Base-by-base conservation (phyloP, 2,797 vertebrate species). In the Cyclopterus lumpus region DNA sequence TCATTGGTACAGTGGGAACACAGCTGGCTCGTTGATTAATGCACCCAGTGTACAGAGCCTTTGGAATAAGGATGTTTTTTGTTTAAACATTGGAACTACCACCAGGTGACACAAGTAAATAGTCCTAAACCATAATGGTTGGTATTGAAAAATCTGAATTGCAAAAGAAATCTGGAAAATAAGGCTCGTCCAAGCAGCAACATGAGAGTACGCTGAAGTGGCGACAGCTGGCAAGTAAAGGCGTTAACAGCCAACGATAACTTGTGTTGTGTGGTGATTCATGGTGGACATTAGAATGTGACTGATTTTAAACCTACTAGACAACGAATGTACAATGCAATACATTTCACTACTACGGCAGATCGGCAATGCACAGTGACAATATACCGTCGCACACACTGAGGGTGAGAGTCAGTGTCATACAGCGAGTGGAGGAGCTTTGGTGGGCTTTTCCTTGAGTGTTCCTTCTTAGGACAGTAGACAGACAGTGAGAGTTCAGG, bases 401-500 rank as follows among this genome's bases (percentile, higher is more conserved):
- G 62, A 67, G 44, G n/a, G 18, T 72, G 38, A 42, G 11, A 67
- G 34, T 1, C 38, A 4, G 76, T 22, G 71, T 53, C 28, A 1
- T 36, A 57, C 63, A 72, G 64, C 60, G 57, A 55, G 53, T 60
- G 77, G 59, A 55, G 69, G 72, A 82, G 61, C 88, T 91, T 90
- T 90, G 90, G 86, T 87, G 75, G 76, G 76, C 57, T 72, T 79
- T 76, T 84, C 88, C 79, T 85, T 75, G 81, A 84, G 86, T 76
- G 63, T 54, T 61, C 53, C 66, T 32, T 68, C 7, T 51, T 46
- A 48, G n/a, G 68, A 54, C 15, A 40, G 51, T 75, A 15, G 28
- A 65, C 15, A 3, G 61, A 72, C 0, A 4, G 48, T 6, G 48
- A 51, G 7, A 12, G 63, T 69, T 36, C 24, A 73, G 46, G 24